Conservation (phyloP, 2,113 vertebrate species). For the Heteronetta atricapilla region DNA sequence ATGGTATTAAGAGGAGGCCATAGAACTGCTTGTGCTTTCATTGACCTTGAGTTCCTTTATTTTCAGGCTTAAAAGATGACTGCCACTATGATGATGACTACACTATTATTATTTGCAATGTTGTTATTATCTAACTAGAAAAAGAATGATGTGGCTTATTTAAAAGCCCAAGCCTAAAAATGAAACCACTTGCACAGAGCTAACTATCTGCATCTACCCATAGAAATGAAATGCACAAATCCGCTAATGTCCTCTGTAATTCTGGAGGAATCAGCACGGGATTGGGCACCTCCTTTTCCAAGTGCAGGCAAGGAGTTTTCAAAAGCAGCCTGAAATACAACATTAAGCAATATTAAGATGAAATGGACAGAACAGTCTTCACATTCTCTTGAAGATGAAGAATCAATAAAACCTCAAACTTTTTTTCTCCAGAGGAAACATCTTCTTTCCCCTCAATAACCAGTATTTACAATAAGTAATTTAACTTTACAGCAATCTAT, state of each 20-base stretch:
- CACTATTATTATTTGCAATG: not conserved
- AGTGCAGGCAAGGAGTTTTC: not conserved
- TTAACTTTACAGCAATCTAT: not conserved
- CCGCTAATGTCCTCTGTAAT: not conserved
- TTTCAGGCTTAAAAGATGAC: not conserved
- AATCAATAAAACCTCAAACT: not conserved
- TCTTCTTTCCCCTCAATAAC: fast-evolving
- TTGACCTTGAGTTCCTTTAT: not conserved
- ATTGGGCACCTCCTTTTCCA: not conserved
- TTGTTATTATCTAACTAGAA: not conserved
- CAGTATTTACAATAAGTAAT: not conserved
- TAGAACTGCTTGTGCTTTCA: not conserved
- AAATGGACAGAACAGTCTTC: not conserved
- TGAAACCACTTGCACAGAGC: fast-evolving
- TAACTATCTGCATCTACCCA: fast-evolving
- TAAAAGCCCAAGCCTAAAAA: not conserved
- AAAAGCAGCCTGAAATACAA: fast-evolving
- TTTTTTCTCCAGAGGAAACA: not conserved
- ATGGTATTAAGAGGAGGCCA: not conserved
- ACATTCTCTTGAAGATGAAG: fast-evolving
- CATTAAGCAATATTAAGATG: fast-evolving
- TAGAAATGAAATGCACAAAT: not conserved
- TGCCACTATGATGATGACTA: no score
- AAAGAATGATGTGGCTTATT: fast-evolving
- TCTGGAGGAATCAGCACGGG: not conserved